Evolutionary conservation across 2,888 invertebrate genomes (phyloP).

Genomic region (Noctua fimbriata): DNA sequence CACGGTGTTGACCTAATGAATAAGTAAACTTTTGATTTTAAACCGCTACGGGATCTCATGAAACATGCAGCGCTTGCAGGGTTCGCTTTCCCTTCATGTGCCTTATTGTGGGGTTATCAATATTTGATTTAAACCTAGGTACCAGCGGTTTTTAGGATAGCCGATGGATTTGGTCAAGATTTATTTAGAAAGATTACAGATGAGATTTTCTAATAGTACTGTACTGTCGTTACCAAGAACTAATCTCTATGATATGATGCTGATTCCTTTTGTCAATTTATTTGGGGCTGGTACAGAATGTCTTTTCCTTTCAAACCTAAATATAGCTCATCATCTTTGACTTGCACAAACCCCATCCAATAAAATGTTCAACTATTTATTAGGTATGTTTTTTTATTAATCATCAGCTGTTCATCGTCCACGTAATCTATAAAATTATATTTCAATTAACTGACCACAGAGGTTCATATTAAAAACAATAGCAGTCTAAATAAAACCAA

Average conservation of each 20-base stretch:
- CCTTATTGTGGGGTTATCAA: conserved; percentile 44
- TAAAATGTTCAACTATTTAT: not conserved
- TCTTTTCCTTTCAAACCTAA: not conserved
- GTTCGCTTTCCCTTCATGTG: conserved; percentile 27
- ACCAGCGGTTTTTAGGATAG: conserved; percentile 19
- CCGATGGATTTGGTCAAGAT: not conserved
- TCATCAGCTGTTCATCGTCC: not conserved
- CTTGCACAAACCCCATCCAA: not conserved
- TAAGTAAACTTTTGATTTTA: conserved; percentile 70
- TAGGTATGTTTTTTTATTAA: not conserved
- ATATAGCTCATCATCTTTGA: not conserved
- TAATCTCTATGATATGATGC: not conserved
- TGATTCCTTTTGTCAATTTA: not conserved
- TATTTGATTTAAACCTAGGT: conserved; percentile 57
- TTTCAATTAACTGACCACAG: conserved; percentile 36
- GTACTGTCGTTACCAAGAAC: not conserved
- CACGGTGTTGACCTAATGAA: conserved; percentile 63
- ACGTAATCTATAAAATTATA: not conserved
- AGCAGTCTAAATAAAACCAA: conserved; percentile 53
- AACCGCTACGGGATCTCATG: conserved; percentile 62
- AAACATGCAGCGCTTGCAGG: conserved; percentile 58
- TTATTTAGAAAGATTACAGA: not conserved
- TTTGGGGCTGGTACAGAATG: not conserved
- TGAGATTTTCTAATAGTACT: not conserved
- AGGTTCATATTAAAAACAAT: conserved; percentile 35